Conservation (phyloP, 2,888 invertebrate species). For the Latrodectus elegans region DNA sequence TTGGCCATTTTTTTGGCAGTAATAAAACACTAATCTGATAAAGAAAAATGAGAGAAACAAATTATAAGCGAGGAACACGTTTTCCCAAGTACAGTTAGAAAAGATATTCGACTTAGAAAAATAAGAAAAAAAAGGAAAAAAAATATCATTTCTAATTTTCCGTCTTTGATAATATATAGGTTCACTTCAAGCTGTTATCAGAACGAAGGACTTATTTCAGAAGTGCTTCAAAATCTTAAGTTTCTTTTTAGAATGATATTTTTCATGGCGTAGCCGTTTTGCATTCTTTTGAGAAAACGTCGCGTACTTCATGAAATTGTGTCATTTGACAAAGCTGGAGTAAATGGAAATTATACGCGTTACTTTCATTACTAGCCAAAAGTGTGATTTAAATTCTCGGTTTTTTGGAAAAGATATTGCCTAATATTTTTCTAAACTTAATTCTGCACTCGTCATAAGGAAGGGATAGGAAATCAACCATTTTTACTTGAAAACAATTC, state of each 20-base stretch:
- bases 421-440: not conserved
- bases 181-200: constrained; percentile 55
- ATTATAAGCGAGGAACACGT: constrained; percentile 3
- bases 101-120: not conserved
- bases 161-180: constrained; percentile 49
- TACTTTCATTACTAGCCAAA: constrained; percentile 30
- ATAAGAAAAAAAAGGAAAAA: not conserved
- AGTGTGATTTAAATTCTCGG: constrained; percentile 21
- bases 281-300: constrained; percentile 35
- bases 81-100: not conserved
- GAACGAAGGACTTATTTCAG: constrained; percentile 44
- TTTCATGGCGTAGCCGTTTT: constrained; percentile 40
- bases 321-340: constrained; percentile 38
- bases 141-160: constrained; percentile 49
- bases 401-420: not conserved
- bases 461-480: no score
- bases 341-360: constrained; percentile 46
- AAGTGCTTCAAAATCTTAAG: constrained; percentile 8
- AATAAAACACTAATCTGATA: constrained; percentile 2
- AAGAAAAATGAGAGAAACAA: constrained; percentile 1
- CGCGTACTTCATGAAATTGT: constrained; percentile 34
- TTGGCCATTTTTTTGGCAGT: not conserved
- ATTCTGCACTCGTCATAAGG: no score
- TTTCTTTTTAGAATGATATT: constrained; percentile 44
- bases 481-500: no score